A percentile compares a stretch with the other conserved stretches of the same genome.
Conservation (phyloP, 1,140 invertebrate species). For the Wasmannia auropunctata region DNA sequence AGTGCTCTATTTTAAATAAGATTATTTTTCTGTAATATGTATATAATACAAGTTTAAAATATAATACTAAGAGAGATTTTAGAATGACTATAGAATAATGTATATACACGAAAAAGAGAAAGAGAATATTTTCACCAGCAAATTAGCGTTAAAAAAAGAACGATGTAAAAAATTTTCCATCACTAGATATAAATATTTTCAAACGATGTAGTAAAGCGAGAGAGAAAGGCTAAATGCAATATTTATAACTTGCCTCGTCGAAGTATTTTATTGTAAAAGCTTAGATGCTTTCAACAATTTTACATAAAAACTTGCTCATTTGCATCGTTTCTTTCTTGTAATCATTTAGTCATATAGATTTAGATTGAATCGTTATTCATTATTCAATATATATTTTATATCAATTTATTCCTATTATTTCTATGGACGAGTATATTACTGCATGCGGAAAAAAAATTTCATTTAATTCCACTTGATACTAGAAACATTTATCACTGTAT, state of each 20-base stretch:
- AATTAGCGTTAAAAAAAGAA: neutral
- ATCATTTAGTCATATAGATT: neutral
- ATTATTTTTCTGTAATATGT: neutral
- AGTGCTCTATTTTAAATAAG: neutral
- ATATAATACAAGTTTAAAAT: neutral
- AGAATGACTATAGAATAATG: no score
- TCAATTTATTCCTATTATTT: neutral
- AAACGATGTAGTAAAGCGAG: neutral
- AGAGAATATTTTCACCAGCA: no score
- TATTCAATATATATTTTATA: constrained; percentile 1
- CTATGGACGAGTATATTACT: neutral
- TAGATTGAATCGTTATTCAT: neutral
- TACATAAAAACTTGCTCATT: neutral
- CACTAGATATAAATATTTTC: neutral
- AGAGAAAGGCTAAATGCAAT: neutral
- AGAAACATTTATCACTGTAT: neutral
- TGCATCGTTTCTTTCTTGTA: neutral
- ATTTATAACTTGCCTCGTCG: neutral
- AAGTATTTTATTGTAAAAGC: neutral
- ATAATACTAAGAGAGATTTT: no score
- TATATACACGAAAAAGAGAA: no score
- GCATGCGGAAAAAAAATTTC: neutral
- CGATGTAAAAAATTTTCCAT: neutral
- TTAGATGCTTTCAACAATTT: neutral
- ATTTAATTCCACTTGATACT: neutral